phyloP scores from a whole-genome alignment of 2,888 invertebrate species.

The Blastobasis adustella region DNA sequence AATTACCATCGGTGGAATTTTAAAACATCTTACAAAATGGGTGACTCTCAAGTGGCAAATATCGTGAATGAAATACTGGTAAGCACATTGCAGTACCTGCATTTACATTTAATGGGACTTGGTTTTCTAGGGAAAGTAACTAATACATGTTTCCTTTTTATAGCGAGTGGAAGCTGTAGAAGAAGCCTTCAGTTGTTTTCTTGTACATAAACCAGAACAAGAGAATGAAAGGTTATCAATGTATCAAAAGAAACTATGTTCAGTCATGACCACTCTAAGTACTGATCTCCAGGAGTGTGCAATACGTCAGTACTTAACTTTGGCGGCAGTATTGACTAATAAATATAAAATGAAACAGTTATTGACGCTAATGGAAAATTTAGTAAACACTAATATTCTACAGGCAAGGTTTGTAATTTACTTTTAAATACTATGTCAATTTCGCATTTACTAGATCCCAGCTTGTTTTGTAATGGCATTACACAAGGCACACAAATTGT shows the following conservation, averaged over 20 bases:
- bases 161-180: conserved; percentile 89
- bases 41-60: conserved; percentile 77
- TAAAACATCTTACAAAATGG: conserved; percentile 46
- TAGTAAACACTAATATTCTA: conserved; percentile 82
- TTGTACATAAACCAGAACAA: conserved; percentile 83
- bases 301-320: conserved; percentile 82
- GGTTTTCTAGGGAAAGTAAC: background rate
- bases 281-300: conserved; percentile 85
- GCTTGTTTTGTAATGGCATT: too few species aligned
- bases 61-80: conserved; percentile 81
- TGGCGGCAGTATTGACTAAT: conserved; percentile 83
- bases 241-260: conserved; percentile 82
- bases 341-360: conserved; percentile 84
- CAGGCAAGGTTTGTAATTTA: conserved; percentile 79
- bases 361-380: conserved; percentile 82
- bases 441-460: too few species aligned
- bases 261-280: conserved; percentile 78
- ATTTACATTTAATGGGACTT: background rate
- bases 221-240: conserved; percentile 79
- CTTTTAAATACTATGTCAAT: background rate
- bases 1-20: background rate
- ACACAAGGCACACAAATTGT: too few species aligned
- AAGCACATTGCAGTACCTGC: conserved; percentile 29
- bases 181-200: conserved; percentile 91
- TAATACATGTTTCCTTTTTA: conserved; percentile 20